Conservation (phyloP, 2,888 invertebrate genomes). For the Mimachlamys varia region DNA sequence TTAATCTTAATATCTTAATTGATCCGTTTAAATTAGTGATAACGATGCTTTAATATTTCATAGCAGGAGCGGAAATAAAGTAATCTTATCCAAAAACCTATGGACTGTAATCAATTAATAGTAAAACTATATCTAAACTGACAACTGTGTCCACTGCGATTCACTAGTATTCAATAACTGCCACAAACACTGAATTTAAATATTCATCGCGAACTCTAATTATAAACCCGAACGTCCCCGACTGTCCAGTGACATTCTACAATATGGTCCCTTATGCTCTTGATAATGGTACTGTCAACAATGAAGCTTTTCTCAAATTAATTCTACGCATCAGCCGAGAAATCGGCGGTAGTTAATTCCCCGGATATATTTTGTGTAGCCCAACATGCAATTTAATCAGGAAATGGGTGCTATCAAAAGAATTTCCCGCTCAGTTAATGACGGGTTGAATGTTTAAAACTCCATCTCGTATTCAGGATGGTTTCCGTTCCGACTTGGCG, state of each 20-base stretch:
- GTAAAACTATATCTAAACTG: neutral
- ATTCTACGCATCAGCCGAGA: conserved; percentile 36
- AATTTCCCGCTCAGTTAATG: conserved; percentile 34
- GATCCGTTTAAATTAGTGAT: conserved; percentile 1
- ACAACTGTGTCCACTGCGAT: neutral
- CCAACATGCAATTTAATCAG: conserved; percentile 36
- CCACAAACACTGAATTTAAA: conserved; percentile 1
- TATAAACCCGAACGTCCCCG: neutral
- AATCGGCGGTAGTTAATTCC: conserved; percentile 31
- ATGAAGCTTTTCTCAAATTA: neutral
- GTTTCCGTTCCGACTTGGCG: conserved; percentile 27
- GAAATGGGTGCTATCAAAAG: conserved; percentile 36
- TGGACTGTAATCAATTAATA: neutral
- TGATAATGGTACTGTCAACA: conserved; percentile 17
- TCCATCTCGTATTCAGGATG: conserved; percentile 36
- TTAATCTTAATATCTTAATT: conserved; percentile 17
- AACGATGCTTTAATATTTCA: neutral
- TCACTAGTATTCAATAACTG: neutral
- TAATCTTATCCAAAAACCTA: neutral
- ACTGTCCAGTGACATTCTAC: conserved; percentile 14
- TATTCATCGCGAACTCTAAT: conserved; percentile 34
- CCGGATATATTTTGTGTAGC: conserved; percentile 34
- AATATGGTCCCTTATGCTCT: conserved; percentile 18
- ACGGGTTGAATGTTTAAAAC: conserved; percentile 36
- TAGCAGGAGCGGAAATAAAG: neutral